These are phyloP conservation scores for Phalera bucephala DNA, from an alignment of 2,888 invertebrate species.

Conservation along the genomic window DNA sequence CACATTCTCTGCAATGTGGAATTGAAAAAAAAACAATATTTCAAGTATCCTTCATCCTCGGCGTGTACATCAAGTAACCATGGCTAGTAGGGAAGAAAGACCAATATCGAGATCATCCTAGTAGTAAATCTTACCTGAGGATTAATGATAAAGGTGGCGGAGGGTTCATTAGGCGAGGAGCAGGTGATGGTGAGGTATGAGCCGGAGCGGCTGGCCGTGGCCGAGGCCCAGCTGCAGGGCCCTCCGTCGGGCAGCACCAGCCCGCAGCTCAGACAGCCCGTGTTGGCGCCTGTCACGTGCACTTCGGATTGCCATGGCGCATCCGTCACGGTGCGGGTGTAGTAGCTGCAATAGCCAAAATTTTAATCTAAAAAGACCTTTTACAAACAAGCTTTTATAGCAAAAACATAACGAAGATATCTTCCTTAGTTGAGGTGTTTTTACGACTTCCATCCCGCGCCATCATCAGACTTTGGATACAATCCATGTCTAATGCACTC, in stretches of 20 bases:
- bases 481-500: too few relatives aligned
- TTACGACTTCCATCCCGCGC: too few relatives aligned
- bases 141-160: constrained; percentile 78
- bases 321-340: constrained; percentile 84
- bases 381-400: too few relatives aligned
- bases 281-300: constrained; percentile 81
- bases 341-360: constrained; percentile 88
- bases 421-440: background rate
- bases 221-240: constrained; percentile 83
- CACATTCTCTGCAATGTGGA: too few relatives aligned
- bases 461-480: too few relatives aligned
- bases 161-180: constrained; percentile 86
- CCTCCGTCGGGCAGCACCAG: constrained; percentile 81
- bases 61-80: too few relatives aligned
- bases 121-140: constrained; percentile 69
- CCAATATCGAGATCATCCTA: too few relatives aligned
- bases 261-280: constrained; percentile 88
- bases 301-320: constrained; percentile 87
- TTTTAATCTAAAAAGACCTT: too few relatives aligned
- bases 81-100: too few relatives aligned
- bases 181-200: constrained; percentile 88
- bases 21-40: too few relatives aligned
- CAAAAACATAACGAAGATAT: too few relatives aligned
- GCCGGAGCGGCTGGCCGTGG: constrained; percentile 84
- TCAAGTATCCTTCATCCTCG: too few relatives aligned